Conservation (phyloP, 2,888 invertebrate genomes). For the Cheilosia variabilis region DNA sequence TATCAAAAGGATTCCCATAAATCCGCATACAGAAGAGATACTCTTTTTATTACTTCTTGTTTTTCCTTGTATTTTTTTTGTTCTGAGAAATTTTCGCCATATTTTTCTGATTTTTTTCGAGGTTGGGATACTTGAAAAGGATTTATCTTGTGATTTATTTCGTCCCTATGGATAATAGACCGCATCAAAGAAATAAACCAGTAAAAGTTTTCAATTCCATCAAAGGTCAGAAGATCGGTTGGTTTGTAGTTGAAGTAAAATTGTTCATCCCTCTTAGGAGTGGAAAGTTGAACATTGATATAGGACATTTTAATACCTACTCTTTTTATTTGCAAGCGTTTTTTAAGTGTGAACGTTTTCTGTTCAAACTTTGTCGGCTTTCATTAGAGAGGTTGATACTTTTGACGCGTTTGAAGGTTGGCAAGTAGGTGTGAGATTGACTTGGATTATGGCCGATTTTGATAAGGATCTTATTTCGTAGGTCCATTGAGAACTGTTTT, state of each 20-base stretch:
- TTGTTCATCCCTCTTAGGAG: no score
- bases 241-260: not conserved
- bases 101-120: not conserved
- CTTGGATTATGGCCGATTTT: no score
- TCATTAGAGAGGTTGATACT: no score
- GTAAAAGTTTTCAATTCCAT: constrained; percentile 39
- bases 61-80: not conserved
- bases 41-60: not conserved
- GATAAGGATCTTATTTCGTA: no score
- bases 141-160: constrained; percentile 7
- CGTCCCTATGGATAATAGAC: not conserved
- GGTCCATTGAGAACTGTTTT: no score
- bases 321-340: no score
- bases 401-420: no score
- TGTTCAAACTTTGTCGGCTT: no score
- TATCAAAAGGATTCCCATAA: not conserved
- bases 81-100: not conserved
- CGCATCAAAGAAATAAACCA: not conserved
- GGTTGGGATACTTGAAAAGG: constrained; percentile 13
- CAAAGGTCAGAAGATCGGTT: constrained; percentile 18
- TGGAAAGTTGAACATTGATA: no score
- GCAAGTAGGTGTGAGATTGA: no score
- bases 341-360: no score
- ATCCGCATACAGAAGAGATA: not conserved
- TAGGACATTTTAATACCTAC: no score